Conservation (phyloP, 2,888 invertebrate genomes). For the Parochlus steinenii region DNA sequence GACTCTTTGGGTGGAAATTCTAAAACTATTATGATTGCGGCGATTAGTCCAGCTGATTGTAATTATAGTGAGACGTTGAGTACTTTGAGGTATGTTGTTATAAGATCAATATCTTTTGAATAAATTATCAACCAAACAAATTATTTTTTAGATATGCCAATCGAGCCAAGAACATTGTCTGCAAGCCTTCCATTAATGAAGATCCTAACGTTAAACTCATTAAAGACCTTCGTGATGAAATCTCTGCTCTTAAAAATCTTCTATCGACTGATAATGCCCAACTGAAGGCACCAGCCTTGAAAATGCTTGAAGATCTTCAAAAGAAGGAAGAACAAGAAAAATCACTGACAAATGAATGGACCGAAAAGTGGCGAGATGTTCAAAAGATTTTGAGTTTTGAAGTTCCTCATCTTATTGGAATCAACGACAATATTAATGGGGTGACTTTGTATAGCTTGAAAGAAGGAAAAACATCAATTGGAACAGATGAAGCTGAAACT, state of each 20-base stretch:
- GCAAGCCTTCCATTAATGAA: conserved; percentile 80
- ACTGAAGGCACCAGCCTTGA: conserved; percentile 38
- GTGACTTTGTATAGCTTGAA: conserved; percentile 82
- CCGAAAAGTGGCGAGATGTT: conserved; percentile 83
- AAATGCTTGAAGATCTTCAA: conserved; percentile 65
- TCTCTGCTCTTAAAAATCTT: conserved; percentile 60
- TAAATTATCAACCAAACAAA: too few species aligned
- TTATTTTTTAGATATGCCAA: too few species aligned
- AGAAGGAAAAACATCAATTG: conserved; percentile 74
- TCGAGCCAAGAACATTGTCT: conserved; percentile 79
- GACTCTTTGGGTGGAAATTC: conserved; percentile 81
- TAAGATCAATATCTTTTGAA: too few species aligned
- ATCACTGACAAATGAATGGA: conserved; percentile 81
- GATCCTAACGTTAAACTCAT: conserved; percentile 79
- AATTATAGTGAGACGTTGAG: conserved; percentile 79
- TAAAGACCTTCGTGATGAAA: conserved; percentile 68
- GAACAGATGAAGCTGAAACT: conserved; percentile 51
- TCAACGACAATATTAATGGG: conserved; percentile 83
- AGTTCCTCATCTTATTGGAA: conserved; percentile 81
- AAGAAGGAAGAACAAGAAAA: conserved; percentile 84
- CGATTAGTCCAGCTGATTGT: conserved; percentile 63
- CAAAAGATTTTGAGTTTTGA: conserved; percentile 80
- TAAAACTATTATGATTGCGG: conserved; percentile 83
- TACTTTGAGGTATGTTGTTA: conserved; percentile 60
- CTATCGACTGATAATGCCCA: conserved; percentile 49